Conservation (phyloP, 2,888 invertebrate species). For the Heliconius ismenius region DNA sequence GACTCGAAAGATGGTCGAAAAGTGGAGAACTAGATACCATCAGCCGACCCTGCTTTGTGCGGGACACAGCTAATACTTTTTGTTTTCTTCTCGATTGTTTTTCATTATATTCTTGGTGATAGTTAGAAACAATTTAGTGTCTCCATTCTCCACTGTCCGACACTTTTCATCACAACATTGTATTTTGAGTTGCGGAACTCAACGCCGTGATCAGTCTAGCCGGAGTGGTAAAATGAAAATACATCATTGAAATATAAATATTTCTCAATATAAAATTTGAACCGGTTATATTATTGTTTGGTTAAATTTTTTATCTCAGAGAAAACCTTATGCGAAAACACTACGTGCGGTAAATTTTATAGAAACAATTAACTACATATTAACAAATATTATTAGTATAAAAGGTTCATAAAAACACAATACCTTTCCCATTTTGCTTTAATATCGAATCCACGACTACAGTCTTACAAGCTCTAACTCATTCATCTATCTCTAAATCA, state of each 20-base stretch:
- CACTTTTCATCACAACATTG: no score
- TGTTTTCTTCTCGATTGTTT: no score
- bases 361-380: background rate
- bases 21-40: no score
- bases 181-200: no score
- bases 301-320: no score
- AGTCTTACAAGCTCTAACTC: background rate
- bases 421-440: background rate
- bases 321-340: no score
- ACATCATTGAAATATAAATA: background rate
- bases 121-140: no score
- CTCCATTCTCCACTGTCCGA: no score
- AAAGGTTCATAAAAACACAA: background rate
- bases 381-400: background rate
- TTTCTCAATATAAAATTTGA: background rate
- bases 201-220: no score
- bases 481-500: background rate
- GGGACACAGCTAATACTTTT: no score
- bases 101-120: no score
- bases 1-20: background rate
- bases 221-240: background rate
- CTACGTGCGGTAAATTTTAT: background rate
- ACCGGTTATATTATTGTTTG: background rate
- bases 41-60: no score
- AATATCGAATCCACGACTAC: background rate